Evolutionary conservation across 2,888 invertebrate genomes (phyloP).

Genomic region (Lordiphosa fenestrarum): DNA sequence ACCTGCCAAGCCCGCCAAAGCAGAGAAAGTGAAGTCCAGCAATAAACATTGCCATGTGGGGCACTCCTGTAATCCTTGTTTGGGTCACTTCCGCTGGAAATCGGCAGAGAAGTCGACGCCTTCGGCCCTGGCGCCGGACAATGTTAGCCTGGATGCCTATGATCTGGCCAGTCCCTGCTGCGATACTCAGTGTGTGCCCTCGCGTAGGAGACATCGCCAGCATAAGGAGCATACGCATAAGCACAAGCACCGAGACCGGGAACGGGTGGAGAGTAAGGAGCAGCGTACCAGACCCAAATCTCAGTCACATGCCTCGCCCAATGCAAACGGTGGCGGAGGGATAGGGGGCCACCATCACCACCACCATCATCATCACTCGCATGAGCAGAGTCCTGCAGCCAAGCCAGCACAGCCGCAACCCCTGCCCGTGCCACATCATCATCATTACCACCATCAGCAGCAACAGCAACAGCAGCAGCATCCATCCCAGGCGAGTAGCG

Average conservation of each 20-base stretch:
- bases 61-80: constrained; percentile 87
- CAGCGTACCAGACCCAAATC: constrained; percentile 45
- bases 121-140: constrained; percentile 80
- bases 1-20: constrained; percentile 58
- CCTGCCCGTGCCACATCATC: constrained; percentile 62
- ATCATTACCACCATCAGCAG: constrained; percentile 74
- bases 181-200: constrained; percentile 91
- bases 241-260: constrained; percentile 82
- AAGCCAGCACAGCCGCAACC: constrained; percentile 53
- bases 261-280: constrained; percentile 58
- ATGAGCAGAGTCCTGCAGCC: constrained; percentile 33
- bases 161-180: constrained; percentile 93
- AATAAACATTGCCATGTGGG: constrained; percentile 79
- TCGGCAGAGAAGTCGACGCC: constrained; percentile 76
- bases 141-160: constrained; percentile 91
- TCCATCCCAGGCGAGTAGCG: constrained; percentile 69
- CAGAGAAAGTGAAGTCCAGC: constrained; percentile 69
- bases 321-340: constrained; percentile 19
- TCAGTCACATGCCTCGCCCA: constrained; percentile 45
- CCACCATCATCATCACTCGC: constrained; percentile 64
- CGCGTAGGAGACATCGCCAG: constrained; percentile 81
- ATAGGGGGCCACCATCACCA: constrained; percentile 52
- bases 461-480: constrained; percentile 81
- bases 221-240: constrained; percentile 84
- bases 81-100: constrained; percentile 82